Evolutionary conservation across 2,113 vertebrate species (phyloP).

Genomic region (Macheiramphus alcinus): DNA sequence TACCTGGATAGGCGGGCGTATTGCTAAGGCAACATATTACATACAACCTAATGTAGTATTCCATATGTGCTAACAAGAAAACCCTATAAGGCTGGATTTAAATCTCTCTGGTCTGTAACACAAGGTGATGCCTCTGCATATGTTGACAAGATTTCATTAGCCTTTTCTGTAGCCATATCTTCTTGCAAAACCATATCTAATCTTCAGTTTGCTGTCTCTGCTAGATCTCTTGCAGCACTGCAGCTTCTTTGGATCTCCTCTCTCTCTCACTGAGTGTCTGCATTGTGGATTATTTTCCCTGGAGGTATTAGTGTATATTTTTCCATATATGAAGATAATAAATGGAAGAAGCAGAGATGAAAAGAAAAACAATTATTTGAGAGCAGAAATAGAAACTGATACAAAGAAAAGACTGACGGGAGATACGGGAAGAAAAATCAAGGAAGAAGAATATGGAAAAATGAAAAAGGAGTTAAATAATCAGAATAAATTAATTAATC

Average conservation of each 20-base stretch:
- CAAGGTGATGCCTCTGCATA: constrained; percentile 32
- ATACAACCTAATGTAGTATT: background rate
- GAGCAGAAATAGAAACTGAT: constrained; percentile 26
- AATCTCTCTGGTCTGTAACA: background rate
- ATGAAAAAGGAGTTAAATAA: constrained; percentile 61
- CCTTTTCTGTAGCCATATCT: background rate
- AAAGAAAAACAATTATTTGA: constrained; percentile 28
- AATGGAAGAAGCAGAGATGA: constrained; percentile 60
- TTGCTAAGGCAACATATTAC: background rate
- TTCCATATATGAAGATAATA: constrained; percentile 67
- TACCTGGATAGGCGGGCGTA: background rate
- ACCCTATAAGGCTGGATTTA: background rate
- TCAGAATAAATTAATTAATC: constrained; percentile 72
- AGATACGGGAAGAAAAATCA: constrained; percentile 59
- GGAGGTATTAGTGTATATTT: constrained; percentile 56
- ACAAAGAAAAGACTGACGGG: constrained; percentile 50
- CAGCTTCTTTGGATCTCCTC: constrained; percentile 8
- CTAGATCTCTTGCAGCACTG: constrained; percentile 11
- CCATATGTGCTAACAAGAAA: background rate
- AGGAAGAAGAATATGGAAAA: constrained; percentile 23
- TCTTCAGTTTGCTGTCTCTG: constrained; percentile 45
- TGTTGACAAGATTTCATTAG: constrained; percentile 44
- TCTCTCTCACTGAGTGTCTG: background rate
- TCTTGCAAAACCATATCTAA: constrained; percentile 29
- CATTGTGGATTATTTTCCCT: constrained; percentile 50